Base-by-base conservation (phyloP, 2,797 vertebrate species). In the Artibeus lituratus region DNA sequence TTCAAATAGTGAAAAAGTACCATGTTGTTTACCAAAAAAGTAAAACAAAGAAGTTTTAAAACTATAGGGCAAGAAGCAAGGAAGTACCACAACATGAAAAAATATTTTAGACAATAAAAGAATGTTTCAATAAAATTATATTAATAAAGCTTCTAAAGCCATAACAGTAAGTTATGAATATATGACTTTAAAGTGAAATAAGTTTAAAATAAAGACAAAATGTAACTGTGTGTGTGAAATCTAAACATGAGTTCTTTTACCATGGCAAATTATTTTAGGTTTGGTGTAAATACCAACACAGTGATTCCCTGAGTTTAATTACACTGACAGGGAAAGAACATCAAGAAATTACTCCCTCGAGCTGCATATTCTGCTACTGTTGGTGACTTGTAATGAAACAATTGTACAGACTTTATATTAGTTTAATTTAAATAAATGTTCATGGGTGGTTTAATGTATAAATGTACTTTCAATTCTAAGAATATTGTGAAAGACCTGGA, bases 401-500 rank as follows among this genome's bases (percentile, higher is more conserved):
- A n/a, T 1, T 67, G 4, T 85, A 12, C 19, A 94, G 12, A 84
- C 57, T 95, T 97, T 87, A 35, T 93, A 42, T 76, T 86, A 86
- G 62, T 93, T 70, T 74, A 70, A 87, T 22, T 12, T 86, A 82
- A 90, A 39, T 95, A 88, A 96, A 77, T 12, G 11, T 62, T 91
- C 78, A 67, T 74, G 65, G 37, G 90, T 67, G 95, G 88, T 96
- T 97, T 95, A 97, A 96, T 96, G 72, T 96, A 90, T 93, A 97
- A 97, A 95, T 97, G 29, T 90, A 96, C 94, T 86, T 97, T 49
- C 94, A 97, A 94, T 65, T 87, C 70, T 2, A 2, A 65, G 87
- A 97, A 87, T 92, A 95, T 98, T 98, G 95, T 96, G 98, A 98
- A 98, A 98, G 37, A 77, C 65, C 74, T 97, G 87, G 88, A 83